Base-by-base conservation (phyloP, 2,113 vertebrate species). In the Pycnonotus jocosus region DNA sequence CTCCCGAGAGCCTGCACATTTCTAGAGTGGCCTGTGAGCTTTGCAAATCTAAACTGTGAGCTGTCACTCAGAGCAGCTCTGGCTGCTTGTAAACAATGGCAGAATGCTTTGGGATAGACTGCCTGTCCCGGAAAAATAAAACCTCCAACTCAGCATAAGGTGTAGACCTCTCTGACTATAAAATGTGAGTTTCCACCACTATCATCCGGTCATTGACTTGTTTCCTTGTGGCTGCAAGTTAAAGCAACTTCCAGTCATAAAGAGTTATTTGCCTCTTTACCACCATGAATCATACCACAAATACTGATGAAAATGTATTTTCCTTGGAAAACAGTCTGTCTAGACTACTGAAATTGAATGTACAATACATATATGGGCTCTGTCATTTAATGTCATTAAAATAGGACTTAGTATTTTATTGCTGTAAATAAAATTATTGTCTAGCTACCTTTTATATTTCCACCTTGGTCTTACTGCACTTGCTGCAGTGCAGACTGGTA, bases 221-320 rank as follows among this genome's bases (percentile, higher is more conserved):
- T 65, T 97, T 88, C 94, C 90, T 92, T 95, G 94, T 61, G 94
- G 94, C 93, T 93, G 72, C 76, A 92, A 96, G 90, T 95, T 92
- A 97, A 92, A 96, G 95, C 88, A 95, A 94, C 93, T 96, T 97
- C 92, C 93, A 96, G 95, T 94, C 94, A 96, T 96, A 92, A 96
- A 92, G 89, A 94, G 92, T 90, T 93, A 96, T 96, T 97, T 96
- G 92, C 84, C 66, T 97, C 92, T 88, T 93, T 72, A 82, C 95
- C 92, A 96, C 83, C 83, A 96, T 95, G 93, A 97, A 97, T 96
- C 95, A 97, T 93, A 97, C 94, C 83, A 61, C 93, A 96, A 96
- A 95, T 93, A 96, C 80, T 96, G 93, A 96, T 96, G 95, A 95
- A 97, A 97, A 93, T 33, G 71, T 97, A 95, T 95, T 95, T 97